Evolutionary conservation across 2,888 invertebrate species (phyloP).

Genomic region (Tineola bisselliella): DNA sequence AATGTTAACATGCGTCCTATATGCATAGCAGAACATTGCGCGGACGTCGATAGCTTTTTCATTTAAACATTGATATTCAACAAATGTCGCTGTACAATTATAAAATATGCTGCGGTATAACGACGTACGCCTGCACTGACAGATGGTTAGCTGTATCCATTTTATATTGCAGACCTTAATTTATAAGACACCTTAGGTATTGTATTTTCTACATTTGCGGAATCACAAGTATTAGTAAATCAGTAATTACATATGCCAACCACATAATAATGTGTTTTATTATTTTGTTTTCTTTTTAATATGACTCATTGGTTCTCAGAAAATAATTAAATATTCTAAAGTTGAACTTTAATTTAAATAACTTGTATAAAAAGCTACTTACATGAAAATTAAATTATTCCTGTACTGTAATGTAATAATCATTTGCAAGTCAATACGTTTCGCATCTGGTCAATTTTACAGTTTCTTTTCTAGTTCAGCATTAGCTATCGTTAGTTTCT

Average conservation of each 20-base stretch:
- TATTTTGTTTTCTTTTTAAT: constrained; percentile 10
- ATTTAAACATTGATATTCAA: constrained; percentile 33
- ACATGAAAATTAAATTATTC: not conserved
- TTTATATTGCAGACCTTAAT: constrained; percentile 35
- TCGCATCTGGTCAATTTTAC: not conserved
- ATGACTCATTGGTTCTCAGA: constrained; percentile 1
- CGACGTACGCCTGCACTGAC: constrained; percentile 32
- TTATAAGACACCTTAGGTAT: constrained; percentile 51
- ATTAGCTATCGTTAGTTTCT: not conserved
- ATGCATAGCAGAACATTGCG: constrained; percentile 36
- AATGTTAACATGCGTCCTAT: constrained; percentile 35
- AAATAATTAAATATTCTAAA: not conserved
- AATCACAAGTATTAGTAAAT: constrained; percentile 28
- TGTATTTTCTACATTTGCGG: constrained; percentile 52
- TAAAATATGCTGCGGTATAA: constrained; percentile 39
- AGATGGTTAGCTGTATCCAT: constrained; percentile 44
- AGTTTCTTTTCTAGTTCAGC: not conserved
- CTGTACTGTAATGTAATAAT: not conserved
- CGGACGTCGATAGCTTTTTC: constrained; percentile 27
- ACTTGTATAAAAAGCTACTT: not conserved
- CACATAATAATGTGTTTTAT: not conserved
- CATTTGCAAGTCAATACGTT: not conserved
- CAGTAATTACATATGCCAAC: not conserved
- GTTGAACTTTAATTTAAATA: constrained; percentile 1
- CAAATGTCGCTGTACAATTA: constrained; percentile 46